Evolutionary conservation across 2,797 vertebrate species (phyloP).

Genomic region (Chaenodraco wilsoni): DNA sequence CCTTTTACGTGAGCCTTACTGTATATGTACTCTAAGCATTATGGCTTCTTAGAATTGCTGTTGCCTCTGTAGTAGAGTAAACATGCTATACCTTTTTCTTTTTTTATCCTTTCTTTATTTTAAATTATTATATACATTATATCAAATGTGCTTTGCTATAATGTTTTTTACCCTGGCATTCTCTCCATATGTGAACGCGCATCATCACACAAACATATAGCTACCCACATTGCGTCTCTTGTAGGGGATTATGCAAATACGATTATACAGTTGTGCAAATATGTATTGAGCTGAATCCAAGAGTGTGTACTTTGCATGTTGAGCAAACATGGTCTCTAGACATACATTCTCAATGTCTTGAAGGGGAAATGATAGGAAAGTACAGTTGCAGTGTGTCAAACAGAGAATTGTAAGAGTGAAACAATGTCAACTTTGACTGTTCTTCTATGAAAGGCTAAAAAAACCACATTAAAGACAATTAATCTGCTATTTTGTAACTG

Average conservation of each 20-base stretch:
- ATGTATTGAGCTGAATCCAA: not conserved
- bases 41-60: too few species aligned
- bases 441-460: not conserved
- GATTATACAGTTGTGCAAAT: not conserved
- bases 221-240: not conserved
- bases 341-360: not conserved
- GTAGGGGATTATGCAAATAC: constrained; percentile 18
- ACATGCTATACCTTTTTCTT: not conserved
- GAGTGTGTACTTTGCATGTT: not conserved
- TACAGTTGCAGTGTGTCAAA: too few species aligned
- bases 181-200: not conserved
- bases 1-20: too few species aligned
- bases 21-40: too few species aligned
- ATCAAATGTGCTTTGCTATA: too few species aligned
- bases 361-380: not conserved
- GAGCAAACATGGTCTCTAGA: not conserved
- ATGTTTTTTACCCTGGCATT: not conserved
- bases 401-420: not conserved
- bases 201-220: not conserved
- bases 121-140: not conserved
- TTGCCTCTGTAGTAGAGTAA: not conserved
- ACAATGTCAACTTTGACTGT: not conserved
- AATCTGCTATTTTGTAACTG: too few species aligned
- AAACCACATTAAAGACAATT: too few species aligned
- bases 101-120: not conserved